Conservation (phyloP, 2,797 vertebrate genomes). For the Meda fulgida region DNA sequence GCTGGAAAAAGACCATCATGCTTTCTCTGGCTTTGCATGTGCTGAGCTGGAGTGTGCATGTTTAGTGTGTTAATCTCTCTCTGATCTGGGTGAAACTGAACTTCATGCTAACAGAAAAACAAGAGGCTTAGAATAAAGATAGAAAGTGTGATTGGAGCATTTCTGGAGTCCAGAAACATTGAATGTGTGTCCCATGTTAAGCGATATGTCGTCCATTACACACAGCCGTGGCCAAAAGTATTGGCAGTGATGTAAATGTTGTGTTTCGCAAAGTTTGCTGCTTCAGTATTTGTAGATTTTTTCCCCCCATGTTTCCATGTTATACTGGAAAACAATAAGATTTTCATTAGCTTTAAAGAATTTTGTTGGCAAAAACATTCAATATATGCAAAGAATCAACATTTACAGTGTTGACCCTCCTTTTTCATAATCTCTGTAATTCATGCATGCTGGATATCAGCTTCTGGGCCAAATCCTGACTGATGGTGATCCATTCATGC, state of each 20-base stretch:
- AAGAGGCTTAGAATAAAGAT: slow-evolving; percentile 8
- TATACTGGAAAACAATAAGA: not conserved
- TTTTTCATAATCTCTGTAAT: no score
- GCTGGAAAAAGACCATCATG: slow-evolving; percentile 22
- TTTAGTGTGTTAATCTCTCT: slow-evolving; percentile 48
- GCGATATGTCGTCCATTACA: not conserved
- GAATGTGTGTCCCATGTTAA: not conserved
- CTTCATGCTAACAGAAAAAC: slow-evolving; percentile 33
- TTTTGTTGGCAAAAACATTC: no score
- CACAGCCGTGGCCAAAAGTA: not conserved
- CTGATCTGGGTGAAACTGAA: slow-evolving; percentile 46
- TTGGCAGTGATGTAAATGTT: not conserved
- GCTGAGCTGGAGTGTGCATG: slow-evolving; percentile 32
- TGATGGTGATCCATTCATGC: not conserved
- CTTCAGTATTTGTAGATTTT: not conserved
- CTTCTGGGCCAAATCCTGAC: no score
- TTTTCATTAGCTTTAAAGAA: no score
- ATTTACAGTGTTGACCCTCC: no score
- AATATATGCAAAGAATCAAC: no score
- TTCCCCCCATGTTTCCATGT: not conserved
- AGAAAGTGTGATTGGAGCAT: slow-evolving; percentile 2
- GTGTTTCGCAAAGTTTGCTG: not conserved
- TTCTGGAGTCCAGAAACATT: not conserved
- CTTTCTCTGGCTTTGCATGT: slow-evolving; percentile 34
- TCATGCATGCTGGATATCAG: no score